Conservation (phyloP, 2,797 vertebrate species). For the Sebastes hubbsi region DNA sequence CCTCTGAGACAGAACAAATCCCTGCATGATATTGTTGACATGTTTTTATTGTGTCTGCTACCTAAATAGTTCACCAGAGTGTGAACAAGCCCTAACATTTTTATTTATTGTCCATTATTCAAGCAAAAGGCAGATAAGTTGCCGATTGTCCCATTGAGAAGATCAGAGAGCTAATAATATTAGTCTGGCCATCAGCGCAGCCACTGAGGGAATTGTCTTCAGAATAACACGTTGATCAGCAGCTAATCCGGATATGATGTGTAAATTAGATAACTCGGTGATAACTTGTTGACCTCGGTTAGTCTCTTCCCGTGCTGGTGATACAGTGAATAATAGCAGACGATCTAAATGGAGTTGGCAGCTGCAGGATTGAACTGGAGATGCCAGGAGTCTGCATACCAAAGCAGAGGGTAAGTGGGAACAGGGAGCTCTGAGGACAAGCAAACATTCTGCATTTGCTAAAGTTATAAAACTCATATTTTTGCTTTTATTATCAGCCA, state of each 20-base stretch:
- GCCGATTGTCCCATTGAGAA: not conserved
- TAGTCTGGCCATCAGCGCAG: slow-evolving; percentile 4
- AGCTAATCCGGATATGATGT: slow-evolving; percentile 24
- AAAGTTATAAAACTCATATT: not conserved
- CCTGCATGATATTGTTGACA: not conserved
- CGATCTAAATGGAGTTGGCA: not conserved
- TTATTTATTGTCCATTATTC: not conserved
- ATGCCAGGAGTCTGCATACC: slow-evolving; percentile 29
- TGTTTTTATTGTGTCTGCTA: not conserved
- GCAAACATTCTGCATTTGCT: not conserved
- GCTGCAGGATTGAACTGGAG: not conserved
- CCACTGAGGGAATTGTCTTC: slow-evolving; percentile 9
- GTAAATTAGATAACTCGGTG: slow-evolving; percentile 23
- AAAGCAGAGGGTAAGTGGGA: not conserved
- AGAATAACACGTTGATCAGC: slow-evolving; percentile 7
- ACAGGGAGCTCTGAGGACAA: not conserved
- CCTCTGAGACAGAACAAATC: not conserved
- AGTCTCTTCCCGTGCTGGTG: not conserved
- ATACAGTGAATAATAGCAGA: not conserved
- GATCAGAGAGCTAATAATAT: slow-evolving; percentile 12
- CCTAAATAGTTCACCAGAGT: not conserved
- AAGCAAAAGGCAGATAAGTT: not conserved
- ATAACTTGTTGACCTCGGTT: slow-evolving; percentile 21
- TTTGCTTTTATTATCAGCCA: not conserved
- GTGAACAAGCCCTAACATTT: no score